Conservation (phyloP, 2,113 vertebrate species). For the Alosa alosa region DNA sequence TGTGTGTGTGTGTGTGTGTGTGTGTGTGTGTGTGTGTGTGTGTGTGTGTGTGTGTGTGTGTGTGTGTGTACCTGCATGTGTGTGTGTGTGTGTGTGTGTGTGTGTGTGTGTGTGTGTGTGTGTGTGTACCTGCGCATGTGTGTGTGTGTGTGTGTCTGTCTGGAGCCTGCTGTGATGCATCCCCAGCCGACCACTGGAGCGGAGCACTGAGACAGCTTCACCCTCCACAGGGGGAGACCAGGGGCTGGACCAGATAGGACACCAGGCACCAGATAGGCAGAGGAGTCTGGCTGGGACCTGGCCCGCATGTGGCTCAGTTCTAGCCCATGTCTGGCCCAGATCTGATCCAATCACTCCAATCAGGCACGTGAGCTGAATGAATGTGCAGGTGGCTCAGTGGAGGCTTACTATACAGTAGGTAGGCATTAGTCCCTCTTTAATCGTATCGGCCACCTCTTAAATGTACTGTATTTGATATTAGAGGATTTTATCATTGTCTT, state of each 20-base stretch:
- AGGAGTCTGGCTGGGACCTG: too few relatives aligned
- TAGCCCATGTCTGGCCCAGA: not conserved
- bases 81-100: not conserved
- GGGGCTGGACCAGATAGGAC: not conserved
- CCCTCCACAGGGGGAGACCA: not conserved
- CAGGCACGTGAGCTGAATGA: constrained; percentile 16
- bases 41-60: not conserved
- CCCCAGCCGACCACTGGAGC: constrained; percentile 5
- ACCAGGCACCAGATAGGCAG: not conserved
- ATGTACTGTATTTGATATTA: not conserved
- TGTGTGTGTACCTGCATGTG: constrained; percentile 1
- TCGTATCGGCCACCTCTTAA: not conserved
- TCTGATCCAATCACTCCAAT: not conserved
- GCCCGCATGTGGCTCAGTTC: not conserved
- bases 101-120: not conserved
- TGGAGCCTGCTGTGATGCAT: not conserved
- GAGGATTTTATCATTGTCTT: not conserved
- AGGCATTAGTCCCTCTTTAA: not conserved
- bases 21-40: not conserved
- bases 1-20: not conserved
- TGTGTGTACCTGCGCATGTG: not conserved
- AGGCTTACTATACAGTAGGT: not conserved
- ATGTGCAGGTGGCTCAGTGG: not conserved
- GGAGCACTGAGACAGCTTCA: constrained; percentile 17
- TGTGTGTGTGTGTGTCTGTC: constrained; percentile 22